Evolutionary conservation across 2,113 vertebrate genomes (phyloP), one percentile per base, ranked within the genome.

Genomic region (Pachypanchax playfairii): DNA sequence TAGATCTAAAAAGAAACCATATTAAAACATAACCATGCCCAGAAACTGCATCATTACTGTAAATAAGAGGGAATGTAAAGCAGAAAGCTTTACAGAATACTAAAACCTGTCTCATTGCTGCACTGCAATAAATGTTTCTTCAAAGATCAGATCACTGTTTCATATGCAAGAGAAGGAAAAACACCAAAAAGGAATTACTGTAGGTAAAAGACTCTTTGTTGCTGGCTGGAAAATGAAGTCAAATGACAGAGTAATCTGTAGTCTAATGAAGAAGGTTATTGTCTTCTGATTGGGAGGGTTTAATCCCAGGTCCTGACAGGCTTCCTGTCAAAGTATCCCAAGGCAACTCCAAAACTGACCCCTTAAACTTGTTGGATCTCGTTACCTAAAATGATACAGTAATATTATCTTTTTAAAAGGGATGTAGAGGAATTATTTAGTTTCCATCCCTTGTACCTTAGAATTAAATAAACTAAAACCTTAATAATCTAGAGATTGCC

Each of bases 161-260:
- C 48, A 60, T 57, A 55, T 59, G 68, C 46, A 68, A 71, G 74
- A 58, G 25, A 67, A 65, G 46, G 29, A 71, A 68, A 63, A 69
- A 41, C 39, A 50, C 46, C 29, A 38, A 5, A 57, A 28, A 68
- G 52, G 14, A 78, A 63, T 31, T 25, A n/a, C n/a, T n/a, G n/a
- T n/a, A 1, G 8, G 33, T 35, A 1, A 10, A 35, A 12, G 33
- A 35, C 33, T 6, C 10, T 35, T 12, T 64, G 10, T 59, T 65
- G 31, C 52, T 35, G 2, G 1, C n/a, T 51, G 49, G 12, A 33
- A 22, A 12, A 35, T 12, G 10, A 35, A 12, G 3, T 35, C 11
- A 35, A 35, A 4, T 12, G 13, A 33, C 11, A 12, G 33, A 12
- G 33, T 35, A 35, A 13, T 12, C 11, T 11, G 11, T 35, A 12